A percentile compares a stretch with the other conserved stretches of the same genome.
These are phyloP conservation scores for Carassius auratus DNA, from an alignment of 2,113 vertebrate species.

Conservation along the genomic window DNA sequence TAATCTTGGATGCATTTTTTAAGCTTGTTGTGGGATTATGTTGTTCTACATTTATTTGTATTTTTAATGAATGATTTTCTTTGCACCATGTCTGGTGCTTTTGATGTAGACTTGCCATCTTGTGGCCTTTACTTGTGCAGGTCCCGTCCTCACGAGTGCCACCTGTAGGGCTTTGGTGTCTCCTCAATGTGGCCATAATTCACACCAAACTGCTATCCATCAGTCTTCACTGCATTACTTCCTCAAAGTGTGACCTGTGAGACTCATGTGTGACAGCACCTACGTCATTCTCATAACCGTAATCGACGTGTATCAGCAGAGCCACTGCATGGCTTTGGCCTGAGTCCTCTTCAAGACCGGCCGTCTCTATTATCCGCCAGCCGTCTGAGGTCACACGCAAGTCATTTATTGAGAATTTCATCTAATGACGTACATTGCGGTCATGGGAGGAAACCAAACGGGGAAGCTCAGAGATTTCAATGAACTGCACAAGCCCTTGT, in stretches of 20 bases:
- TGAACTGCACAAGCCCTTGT: constrained; percentile 70
- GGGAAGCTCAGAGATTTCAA: constrained; percentile 79
- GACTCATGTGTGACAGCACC: background rate
- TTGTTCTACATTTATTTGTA: background rate
- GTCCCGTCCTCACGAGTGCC: background rate
- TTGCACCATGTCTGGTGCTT: background rate
- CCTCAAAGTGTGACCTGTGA: background rate
- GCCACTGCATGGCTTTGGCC: background rate
- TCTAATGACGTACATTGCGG: constrained; percentile 74
- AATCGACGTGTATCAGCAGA: background rate
- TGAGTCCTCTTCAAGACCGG: constrained; percentile 30
- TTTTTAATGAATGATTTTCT: background rate
- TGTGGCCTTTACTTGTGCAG: background rate
- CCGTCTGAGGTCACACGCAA: constrained; percentile 47
- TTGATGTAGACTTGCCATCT: too few species aligned
- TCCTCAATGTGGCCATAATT: background rate
- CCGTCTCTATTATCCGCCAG: constrained; percentile 29
- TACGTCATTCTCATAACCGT: background rate
- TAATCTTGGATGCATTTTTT: too few species aligned
- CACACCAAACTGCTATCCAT: background rate
- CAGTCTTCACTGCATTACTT: background rate
- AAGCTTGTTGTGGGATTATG: too few species aligned
- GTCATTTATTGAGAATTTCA: constrained; percentile 62
- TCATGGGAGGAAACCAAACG: constrained; percentile 71
- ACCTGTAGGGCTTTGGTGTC: background rate